Evolutionary conservation across 2,888 invertebrate genomes (phyloP), one percentile per base, ranked within the genome.

Genomic region (Amorpha juglandis): DNA sequence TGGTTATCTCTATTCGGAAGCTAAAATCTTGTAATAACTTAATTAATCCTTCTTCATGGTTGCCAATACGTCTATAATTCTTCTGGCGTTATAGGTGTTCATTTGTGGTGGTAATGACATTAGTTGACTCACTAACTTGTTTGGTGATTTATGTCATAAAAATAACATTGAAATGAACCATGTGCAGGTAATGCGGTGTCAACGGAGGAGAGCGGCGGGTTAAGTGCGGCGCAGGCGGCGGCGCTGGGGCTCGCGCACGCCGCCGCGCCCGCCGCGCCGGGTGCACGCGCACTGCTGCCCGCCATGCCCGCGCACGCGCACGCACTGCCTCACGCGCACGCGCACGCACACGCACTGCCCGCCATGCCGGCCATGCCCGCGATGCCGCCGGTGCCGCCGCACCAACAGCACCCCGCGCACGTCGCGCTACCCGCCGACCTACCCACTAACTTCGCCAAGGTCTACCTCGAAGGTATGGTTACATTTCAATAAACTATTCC

Each of bases 191-290:
- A 65, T 51, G 9, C 69, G 69, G 72, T 68, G 58, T 63, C 71
- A 33, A 51, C 75, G 33, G 82, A 78, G 64, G 77, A 76, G 52
- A 21, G 68, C 35, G 16, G 62, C 38, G 90, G 90, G 6, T 84
- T 90, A 69, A 88, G 86, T 71, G 84, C 90, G 67, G 91, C 89
- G 77, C 91, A 91, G 77, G 91, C 92, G 80, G 91, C 92, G 73
- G 90, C 90, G 70, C 81, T 92, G 52, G 92, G 91, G 16, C 86
- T 92, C 71, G 73, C 81, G 72, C 91, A 91, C 81, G 90, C 87
- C 73, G 77, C 89, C 42, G 88, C 87, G 68, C 92, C 90, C 62
- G 87, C 83, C 68, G 84, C 82, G 62, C 82, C 84, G 35, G 79
- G 77, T 52, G 76, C 77, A 68, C 86, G 86, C 69, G 87, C 87